Conservation (phyloP, 2,797 vertebrate genomes). For the Characodon lateralis region DNA sequence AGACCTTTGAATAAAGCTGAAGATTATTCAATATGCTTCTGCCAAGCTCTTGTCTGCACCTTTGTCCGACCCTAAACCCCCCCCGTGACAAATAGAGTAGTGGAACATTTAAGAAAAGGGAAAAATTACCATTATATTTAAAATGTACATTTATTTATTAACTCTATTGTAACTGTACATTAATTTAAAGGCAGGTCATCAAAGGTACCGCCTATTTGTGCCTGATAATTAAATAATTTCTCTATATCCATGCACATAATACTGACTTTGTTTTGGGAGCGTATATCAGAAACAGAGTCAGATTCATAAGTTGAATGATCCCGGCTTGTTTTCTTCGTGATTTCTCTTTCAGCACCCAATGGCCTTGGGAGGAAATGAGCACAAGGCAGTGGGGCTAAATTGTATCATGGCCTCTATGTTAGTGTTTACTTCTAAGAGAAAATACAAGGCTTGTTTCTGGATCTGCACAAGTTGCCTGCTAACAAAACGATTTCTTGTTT, state of each 20-base stretch:
- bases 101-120: background rate
- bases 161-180: background rate
- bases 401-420: conserved; percentile 9
- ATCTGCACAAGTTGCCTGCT: background rate
- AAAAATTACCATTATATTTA: background rate
- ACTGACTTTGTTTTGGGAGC: background rate
- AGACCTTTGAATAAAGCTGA: no score
- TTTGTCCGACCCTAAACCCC: no score
- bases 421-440: background rate
- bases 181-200: background rate
- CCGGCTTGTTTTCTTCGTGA: background rate
- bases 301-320: conserved; percentile 17
- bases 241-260: background rate
- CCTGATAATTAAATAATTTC: background rate
- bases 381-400: background rate
- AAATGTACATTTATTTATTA: background rate
- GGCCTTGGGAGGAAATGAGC: conserved; percentile 21
- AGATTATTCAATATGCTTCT: no score
- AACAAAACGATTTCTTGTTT: conserved; percentile 11
- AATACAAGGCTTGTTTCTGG: conserved; percentile 1
- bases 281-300: background rate
- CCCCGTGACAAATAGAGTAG: background rate
- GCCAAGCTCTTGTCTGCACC: no score
- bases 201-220: no score
- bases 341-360: background rate